Base-by-base conservation (phyloP, 2,888 invertebrate species). In the Oxystoma pomonae region DNA sequence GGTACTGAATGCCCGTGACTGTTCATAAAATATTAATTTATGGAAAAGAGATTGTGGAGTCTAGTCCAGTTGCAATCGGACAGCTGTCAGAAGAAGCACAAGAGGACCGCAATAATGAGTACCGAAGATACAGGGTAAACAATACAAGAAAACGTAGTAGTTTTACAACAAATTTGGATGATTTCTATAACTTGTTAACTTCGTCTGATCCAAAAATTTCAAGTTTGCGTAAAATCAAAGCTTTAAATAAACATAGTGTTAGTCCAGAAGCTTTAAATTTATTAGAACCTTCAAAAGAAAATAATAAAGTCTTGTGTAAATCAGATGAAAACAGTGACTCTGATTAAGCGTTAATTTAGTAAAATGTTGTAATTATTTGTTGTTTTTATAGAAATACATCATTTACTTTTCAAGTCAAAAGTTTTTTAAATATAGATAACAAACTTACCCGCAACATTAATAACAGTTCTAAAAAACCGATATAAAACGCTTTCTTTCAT, bases 1-100 rank as follows among this genome's bases (percentile, higher is more conserved):
- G 50, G 50, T 50, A 50, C 50, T 12, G n/a, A 50, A 50, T 50
- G 50, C n/a, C 50, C 9, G 50, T 50, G 12, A 50, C 50, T 50
- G n/a, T 50, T n/a, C 50, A 50, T 50, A 50, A 50, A 50, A 50
- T 50, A 50, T 50, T 50, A n/a, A 50, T 50, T 12, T n/a, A 50
- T n/a, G 50, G 50, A 50, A 50, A 50, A 50, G 50, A 50, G 50
- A n/a, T 50, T n/a, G 50, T 50, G 50, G n/a, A 50, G 50, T 50
- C 50, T n/a, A 50, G 9, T 50, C 50, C 50, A 50, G 50, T 50
- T 9, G 12, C 50, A 50, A 50, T 50, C 50, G 50, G 50, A 50
- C 50, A 50, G n/a, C 50, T 50, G 9, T 50, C 50, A 9, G 50
- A 50, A 50, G 50, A 50, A n/a, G 50, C 50, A n/a, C n/a, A n/a